A percentile compares a stretch with the other conserved stretches of the same genome.
Conservation (phyloP, 2,113 vertebrate genomes). For the Manacus vitellinus region DNA sequence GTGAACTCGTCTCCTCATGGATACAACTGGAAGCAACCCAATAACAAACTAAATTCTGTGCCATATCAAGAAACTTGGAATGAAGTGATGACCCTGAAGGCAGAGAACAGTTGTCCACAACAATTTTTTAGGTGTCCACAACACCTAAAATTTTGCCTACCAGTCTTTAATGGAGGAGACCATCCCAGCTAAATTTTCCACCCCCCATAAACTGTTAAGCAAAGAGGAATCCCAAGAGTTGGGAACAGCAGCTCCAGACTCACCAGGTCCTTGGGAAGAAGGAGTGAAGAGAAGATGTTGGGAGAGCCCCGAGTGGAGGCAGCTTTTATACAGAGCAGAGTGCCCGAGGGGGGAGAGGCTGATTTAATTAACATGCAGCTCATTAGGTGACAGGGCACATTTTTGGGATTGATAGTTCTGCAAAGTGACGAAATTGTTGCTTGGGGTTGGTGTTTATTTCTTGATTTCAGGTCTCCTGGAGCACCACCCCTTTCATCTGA, state of each 20-base stretch:
- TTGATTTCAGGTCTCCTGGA: background rate
- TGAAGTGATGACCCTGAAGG: fast-evolving
- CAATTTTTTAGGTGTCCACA: background rate
- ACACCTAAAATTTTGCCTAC: background rate
- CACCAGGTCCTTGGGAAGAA: background rate
- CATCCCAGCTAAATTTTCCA: fast-evolving
- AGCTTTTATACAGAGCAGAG: slow-evolving; percentile 20
- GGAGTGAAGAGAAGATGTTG: background rate
- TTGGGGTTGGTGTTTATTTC: background rate
- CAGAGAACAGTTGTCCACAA: background rate
- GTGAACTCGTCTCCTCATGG: background rate
- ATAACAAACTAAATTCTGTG: background rate
- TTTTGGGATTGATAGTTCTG: slow-evolving; percentile 10
- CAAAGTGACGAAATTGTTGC: slow-evolving; percentile 14
- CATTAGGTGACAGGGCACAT: background rate
- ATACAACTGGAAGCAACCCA: background rate
- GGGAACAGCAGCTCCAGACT: background rate
- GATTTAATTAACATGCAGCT: background rate
- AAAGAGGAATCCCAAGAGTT: background rate
- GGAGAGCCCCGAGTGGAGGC: background rate
- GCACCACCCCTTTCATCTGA: background rate
- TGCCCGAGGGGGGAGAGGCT: background rate
- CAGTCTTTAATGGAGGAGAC: background rate
- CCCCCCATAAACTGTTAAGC: fast-evolving
- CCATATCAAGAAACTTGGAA: background rate